Conservation (phyloP, 2,797 vertebrate genomes). For the Alectoris magna region DNA sequence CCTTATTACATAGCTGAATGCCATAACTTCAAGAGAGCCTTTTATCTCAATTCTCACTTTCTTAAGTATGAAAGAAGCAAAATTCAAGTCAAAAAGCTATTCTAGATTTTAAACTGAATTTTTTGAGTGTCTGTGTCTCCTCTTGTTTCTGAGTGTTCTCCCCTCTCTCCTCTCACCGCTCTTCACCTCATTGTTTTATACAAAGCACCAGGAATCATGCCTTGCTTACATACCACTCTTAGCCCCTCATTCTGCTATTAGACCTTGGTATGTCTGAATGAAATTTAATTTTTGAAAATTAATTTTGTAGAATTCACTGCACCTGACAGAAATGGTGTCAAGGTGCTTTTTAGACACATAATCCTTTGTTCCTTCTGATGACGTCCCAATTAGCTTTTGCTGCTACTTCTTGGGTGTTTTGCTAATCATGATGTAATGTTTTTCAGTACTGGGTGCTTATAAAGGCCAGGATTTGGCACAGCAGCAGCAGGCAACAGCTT, state of each 20-base stretch:
- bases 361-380: slow-evolving; percentile 13
- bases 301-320: neutral
- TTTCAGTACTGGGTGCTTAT: neutral
- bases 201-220: neutral
- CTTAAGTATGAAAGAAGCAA: neutral
- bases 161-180: neutral
- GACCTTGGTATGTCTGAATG: neutral
- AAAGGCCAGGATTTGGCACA: slow-evolving; percentile 37
- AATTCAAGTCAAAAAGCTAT: neutral
- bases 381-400: neutral
- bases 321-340: neutral
- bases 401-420: slow-evolving; percentile 42
- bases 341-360: neutral
- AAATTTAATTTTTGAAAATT: neutral
- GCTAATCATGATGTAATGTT: slow-evolving; percentile 11
- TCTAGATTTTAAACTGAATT: neutral
- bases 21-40: neutral
- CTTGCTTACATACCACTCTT: neutral
- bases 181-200: neutral
- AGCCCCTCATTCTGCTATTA: neutral
- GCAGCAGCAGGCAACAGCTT: slow-evolving; percentile 31
- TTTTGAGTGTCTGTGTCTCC: neutral
- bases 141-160: neutral
- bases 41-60: neutral
- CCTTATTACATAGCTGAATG: neutral